These are phyloP conservation scores for Gulo gulo DNA, from an alignment of 2,113 vertebrate species.

Conservation along the genomic window DNA sequence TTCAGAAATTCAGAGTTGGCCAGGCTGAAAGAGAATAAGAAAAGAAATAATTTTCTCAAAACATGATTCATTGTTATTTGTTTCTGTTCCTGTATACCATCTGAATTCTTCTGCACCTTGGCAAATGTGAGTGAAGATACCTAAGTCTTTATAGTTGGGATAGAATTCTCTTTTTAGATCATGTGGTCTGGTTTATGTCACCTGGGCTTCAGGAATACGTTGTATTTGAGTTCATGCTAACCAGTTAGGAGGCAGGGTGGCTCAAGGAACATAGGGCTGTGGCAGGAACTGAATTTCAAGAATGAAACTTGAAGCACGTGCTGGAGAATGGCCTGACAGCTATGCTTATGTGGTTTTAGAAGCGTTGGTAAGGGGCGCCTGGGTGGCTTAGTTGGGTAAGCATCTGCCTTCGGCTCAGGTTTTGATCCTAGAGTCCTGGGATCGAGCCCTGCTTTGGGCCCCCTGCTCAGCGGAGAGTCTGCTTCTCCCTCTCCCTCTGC, in stretches of 20 bases:
- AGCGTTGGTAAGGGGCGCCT: not conserved
- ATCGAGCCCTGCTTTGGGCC: too few species aligned
- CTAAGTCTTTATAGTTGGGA: not conserved
- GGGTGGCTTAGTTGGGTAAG: not conserved
- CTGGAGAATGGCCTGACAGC: slow-evolving; percentile 5
- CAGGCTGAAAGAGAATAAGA: not conserved
- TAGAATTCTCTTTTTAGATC: not conserved
- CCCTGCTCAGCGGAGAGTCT: too few species aligned
- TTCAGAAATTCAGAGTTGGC: not conserved
- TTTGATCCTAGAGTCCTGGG: too few species aligned
- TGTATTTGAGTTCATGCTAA: not conserved
- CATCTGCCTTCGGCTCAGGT: not conserved
- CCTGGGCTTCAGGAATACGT: not conserved
- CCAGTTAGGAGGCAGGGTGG: not conserved
- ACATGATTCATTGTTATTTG: not conserved
- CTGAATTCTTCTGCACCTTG: not conserved
- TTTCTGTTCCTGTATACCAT: not conserved
- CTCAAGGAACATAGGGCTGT: not conserved
- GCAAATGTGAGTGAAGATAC: not conserved
- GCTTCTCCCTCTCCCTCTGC: not conserved
- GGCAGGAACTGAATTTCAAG: not conserved
- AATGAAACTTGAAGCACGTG: not conserved
- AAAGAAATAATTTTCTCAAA: not conserved
- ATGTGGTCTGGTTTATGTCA: not conserved
- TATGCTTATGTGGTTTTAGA: not conserved